Evolutionary conservation across 2,113 vertebrate genomes (phyloP), one percentile per base, ranked within the genome.

Genomic region (Pyrgilauda ruficollis): DNA sequence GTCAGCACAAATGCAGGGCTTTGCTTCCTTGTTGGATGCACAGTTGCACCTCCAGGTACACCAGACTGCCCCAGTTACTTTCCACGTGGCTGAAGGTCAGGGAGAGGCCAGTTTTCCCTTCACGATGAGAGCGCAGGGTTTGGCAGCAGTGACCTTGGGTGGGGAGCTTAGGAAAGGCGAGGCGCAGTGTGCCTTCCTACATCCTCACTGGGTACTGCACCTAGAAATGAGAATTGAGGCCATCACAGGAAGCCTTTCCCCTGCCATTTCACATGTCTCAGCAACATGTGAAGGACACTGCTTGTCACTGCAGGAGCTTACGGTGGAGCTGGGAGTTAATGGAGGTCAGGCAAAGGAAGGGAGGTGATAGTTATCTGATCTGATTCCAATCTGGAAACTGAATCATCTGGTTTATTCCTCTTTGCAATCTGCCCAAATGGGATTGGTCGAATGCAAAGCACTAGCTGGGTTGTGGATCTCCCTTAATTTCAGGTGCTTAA

Each of bases 281-380:
- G 96, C 94, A 96, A 89, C 76, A 87, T 87, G 53, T 89, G 93
- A 96, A 97, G 92, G 96, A 93, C 93, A 13, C 37, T 79, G 77
- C 69, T 72, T 78, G 80, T 63, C 35, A 35, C 76, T 75, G 73
- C 73, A 76, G 56, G 49, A 87, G 70, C 53, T 87, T 81, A 58
- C 4, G 0, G 59, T 47, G 66, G 68, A 46, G 67, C 1, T 59
- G 52, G 68, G 76, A 74, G 44, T 49, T 72, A 35, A 73, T 68
- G 56, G 76, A 90, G 76, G 80, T 87, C 90, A 95, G 69, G 79
- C 64, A 89, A 31, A 94, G 88, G 94, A 96, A 95, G 69, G 73
- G 92, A 92, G 79, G 43, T 73, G 80, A 66, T 59, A 15, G 31
- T 75, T 63, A 64, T 93, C 73, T 95, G 94, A 92, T 61, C 64